Base-by-base conservation (phyloP, 2,113 vertebrate species). In the Rattus rattus region DNA sequence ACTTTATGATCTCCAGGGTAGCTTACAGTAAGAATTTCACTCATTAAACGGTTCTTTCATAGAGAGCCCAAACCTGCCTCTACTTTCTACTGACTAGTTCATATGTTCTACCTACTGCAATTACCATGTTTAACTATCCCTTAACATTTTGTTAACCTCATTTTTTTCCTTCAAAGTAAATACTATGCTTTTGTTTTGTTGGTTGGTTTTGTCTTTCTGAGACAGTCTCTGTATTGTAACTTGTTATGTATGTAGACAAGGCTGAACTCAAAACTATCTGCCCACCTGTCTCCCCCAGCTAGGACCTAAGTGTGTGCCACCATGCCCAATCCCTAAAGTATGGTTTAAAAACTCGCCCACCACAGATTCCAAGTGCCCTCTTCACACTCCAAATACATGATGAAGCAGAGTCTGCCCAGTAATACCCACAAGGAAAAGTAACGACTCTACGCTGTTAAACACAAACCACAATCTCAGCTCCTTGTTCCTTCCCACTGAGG, bases 141-240 rank as follows among this genome's bases (percentile, higher is more conserved):
- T 83, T 88, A 87, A 77, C 77, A 85, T 84, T 81, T 70, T 3
- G n/a, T 24, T 22, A 67, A 61, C 76, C 61, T 88, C 33, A 4
- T n/a, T 36, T 75, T 75, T 92, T 72, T 69, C 95, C 61, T 91
- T 67, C 88, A 75, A 17, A 47, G 59, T 85, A 30, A 84, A 54
- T 86, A 19, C 36, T 83, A 56, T 36, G 24, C 61, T 84, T 84
- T 63, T 63, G 59, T 47, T 39, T 59, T 33, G 36, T 84, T 83
- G 80, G 80, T 24, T 56, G 49, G 6, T 11, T 80, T 56, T 81
- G 33, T n/a, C 6, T 81, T 79, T 26, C 43, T 26, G 28, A 61
- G 28, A 47, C 39, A 85, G 28, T 17, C 59, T 59, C 33, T n/a
- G 17, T 70, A n/a, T 3, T 56, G 52, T 36, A 56, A 56, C 52